Conservation (phyloP, 2,888 invertebrate genomes). For the Ectemnius lituratus region DNA sequence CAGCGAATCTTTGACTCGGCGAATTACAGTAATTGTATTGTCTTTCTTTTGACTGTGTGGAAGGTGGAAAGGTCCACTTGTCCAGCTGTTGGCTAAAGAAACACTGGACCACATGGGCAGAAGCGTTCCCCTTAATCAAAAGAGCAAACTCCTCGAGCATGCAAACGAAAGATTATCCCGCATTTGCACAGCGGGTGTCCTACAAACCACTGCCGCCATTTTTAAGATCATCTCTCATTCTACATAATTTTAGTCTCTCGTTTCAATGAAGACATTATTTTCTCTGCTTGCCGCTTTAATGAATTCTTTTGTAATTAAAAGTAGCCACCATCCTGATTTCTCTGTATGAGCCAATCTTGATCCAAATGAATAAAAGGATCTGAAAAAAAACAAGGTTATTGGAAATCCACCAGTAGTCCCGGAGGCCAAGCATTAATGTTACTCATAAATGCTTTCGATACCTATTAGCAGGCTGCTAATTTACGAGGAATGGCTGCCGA, state of each 20-base stretch:
- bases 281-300: too few relatives aligned
- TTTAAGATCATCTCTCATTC: not conserved
- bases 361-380: too few relatives aligned
- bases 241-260: too few relatives aligned
- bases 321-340: too few relatives aligned
- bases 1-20: not conserved
- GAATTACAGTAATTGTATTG: not conserved
- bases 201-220: not conserved
- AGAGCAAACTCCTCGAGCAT: slow-evolving; percentile 61
- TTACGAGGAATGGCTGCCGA: slow-evolving; percentile 34
- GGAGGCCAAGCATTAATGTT: slow-evolving; percentile 32
- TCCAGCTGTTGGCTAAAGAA: slow-evolving; percentile 62
- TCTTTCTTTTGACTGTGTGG: not conserved
- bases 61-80: slow-evolving; percentile 3
- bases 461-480: slow-evolving; percentile 36
- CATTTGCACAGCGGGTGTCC: slow-evolving; percentile 25
- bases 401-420: not conserved
- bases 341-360: too few relatives aligned
- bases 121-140: slow-evolving; percentile 57
- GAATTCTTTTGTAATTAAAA: too few relatives aligned
- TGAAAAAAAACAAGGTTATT: not conserved
- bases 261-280: too few relatives aligned
- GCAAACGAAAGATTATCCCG: slow-evolving; percentile 62
- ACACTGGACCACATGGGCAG: slow-evolving; percentile 65
- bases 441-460: slow-evolving; percentile 44